Conservation (phyloP, 2,113 vertebrate genomes). For the Podarcis raffonei region DNA sequence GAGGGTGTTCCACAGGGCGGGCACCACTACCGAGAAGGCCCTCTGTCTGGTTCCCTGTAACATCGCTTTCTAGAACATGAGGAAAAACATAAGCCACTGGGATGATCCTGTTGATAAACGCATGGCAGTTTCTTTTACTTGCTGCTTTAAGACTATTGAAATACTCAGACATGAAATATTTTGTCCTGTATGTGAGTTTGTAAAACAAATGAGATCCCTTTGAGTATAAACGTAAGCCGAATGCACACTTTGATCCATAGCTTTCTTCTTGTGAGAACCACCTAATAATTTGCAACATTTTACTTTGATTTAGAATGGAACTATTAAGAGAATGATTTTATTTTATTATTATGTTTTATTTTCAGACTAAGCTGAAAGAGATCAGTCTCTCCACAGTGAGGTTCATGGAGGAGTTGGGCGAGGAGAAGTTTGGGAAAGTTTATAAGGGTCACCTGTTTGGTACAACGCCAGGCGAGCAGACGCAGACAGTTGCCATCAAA, state of each 20-base stretch:
- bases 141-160: slow-evolving; percentile 3
- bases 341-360: slow-evolving; percentile 38
- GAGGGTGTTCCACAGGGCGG: no score
- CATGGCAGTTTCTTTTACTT: not conserved
- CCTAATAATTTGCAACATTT: not conserved
- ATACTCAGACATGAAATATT: not conserved
- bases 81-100: not conserved
- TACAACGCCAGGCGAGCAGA: slow-evolving; percentile 87
- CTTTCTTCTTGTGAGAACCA: slow-evolving; percentile 6
- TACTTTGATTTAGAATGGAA: slow-evolving; percentile 6
- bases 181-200: slow-evolving; percentile 30
- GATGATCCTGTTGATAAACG: not conserved
- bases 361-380: slow-evolving; percentile 91
- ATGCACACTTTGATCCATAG: not conserved
- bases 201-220: slow-evolving; percentile 29
- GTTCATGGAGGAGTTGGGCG: slow-evolving; percentile 96
- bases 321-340: not conserved
- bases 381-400: slow-evolving; percentile 90
- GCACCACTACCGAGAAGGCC: no score
- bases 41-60: no score
- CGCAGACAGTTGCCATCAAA: slow-evolving; percentile 92
- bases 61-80: not conserved
- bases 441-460: slow-evolving; percentile 96
- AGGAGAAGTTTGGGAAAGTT: slow-evolving; percentile 95
- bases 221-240: not conserved